Conservation (phyloP, 2,888 invertebrate genomes). For the Apocheima hispidaria region DNA sequence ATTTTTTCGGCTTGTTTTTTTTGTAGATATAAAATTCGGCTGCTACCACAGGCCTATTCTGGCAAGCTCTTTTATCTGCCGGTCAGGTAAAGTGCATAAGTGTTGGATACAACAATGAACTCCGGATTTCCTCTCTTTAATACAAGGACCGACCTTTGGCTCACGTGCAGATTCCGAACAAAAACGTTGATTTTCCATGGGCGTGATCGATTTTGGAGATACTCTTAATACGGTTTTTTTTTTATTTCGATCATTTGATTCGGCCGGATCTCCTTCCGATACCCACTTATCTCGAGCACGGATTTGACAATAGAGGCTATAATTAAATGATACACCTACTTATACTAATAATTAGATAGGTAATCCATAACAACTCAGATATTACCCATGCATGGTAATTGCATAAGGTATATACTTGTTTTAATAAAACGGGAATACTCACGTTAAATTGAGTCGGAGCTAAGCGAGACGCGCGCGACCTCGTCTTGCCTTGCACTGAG, state of each 20-base stretch:
- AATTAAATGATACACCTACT: slow-evolving; percentile 15
- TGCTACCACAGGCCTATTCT: slow-evolving; percentile 64
- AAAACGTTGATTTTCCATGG: slow-evolving; percentile 79
- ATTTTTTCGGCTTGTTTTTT: slow-evolving; percentile 69
- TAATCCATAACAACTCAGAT: not conserved
- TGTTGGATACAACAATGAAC: slow-evolving; percentile 78
- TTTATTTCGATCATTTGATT: slow-evolving; percentile 64
- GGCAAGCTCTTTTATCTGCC: slow-evolving; percentile 69
- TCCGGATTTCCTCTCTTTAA: slow-evolving; percentile 85
- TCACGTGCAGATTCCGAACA: slow-evolving; percentile 84
- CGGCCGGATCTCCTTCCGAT: slow-evolving; percentile 60
- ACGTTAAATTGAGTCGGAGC: no score
- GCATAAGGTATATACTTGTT: no score
- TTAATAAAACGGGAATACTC: no score
- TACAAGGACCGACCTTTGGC: slow-evolving; percentile 78
- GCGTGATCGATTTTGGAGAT: slow-evolving; percentile 85
- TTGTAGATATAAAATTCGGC: slow-evolving; percentile 62
- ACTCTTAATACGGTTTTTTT: slow-evolving; percentile 61
- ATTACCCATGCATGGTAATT: no score
- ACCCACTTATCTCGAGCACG: slow-evolving; percentile 48
- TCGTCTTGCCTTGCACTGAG: no score
- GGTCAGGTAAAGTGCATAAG: slow-evolving; percentile 83
- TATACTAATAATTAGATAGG: not conserved
- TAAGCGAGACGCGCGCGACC: no score
- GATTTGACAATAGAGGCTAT: slow-evolving; percentile 18